phyloP scores from a whole-genome alignment of 2,888 invertebrate species.

The Cordylochernes scorpioides region DNA sequence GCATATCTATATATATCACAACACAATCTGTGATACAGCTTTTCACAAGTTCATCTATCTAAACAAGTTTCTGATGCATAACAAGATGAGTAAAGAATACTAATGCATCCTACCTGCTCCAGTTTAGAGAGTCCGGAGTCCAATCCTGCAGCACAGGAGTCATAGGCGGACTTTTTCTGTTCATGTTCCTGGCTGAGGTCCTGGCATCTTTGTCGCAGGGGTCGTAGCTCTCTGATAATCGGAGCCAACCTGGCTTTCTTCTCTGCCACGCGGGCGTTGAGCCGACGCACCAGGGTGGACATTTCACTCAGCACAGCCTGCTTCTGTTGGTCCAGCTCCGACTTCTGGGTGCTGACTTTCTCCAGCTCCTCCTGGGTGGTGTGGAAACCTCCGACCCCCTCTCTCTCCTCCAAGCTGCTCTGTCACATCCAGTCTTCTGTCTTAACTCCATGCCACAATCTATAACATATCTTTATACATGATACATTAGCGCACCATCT shows the following conservation, averaged over 20 bases:
- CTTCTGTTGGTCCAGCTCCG: slow-evolving; percentile 27
- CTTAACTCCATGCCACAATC: too few relatives aligned
- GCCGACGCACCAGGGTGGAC: slow-evolving; percentile 26
- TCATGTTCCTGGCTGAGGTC: slow-evolving; percentile 37
- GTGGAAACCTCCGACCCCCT: slow-evolving; percentile 25
- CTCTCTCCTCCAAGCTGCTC: slow-evolving; percentile 19
- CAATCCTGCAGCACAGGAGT: slow-evolving; percentile 32
- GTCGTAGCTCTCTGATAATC: slow-evolving; percentile 33
- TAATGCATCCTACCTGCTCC: slow-evolving; percentile 22
- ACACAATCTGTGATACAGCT: too few relatives aligned
- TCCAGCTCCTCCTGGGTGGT: slow-evolving; percentile 31
- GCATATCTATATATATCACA: too few relatives aligned
- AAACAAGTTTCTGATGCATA: background rate
- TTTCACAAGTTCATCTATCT: too few relatives aligned
- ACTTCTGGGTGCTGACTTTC: slow-evolving; percentile 29
- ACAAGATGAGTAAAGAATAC: background rate
- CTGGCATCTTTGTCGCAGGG: slow-evolving; percentile 34
- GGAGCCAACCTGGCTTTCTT: slow-evolving; percentile 34
- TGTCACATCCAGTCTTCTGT: too few relatives aligned
- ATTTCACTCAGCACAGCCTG: slow-evolving; percentile 29
- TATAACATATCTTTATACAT: too few relatives aligned
- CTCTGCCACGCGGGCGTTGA: slow-evolving; percentile 31
- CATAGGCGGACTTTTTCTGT: slow-evolving; percentile 37
- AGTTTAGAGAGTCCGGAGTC: slow-evolving; percentile 29
- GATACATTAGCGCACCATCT: too few relatives aligned